phyloP scores from a whole-genome alignment of 2,113 vertebrate species.

The Theristicus caerulescens region DNA sequence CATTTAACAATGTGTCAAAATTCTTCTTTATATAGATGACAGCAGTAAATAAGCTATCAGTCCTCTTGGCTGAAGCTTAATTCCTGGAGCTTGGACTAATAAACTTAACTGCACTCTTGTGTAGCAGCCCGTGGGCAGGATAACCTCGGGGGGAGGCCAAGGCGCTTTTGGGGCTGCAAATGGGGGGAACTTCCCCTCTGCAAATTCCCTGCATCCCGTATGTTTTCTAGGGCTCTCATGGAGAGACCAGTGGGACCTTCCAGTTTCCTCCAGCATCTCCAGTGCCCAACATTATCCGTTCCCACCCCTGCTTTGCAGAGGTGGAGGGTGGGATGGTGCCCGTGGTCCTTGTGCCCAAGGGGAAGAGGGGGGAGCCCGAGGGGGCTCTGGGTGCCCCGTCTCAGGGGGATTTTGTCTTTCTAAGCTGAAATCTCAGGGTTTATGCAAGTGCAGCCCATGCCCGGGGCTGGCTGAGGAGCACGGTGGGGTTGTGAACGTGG shows the following conservation, averaged over 20 bases:
- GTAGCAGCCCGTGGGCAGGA: neutral
- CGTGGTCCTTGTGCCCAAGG: rapidly evolving
- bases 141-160: neutral
- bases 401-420: rapidly evolving
- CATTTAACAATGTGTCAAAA: slow-evolving; percentile 86
- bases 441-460: neutral
- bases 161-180: neutral
- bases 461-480: neutral
- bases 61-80: slow-evolving; percentile 70
- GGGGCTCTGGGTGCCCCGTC: neutral
- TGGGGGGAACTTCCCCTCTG: neutral
- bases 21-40: slow-evolving; percentile 81
- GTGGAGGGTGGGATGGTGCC: neutral
- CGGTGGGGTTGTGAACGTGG: rapidly evolving
- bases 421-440: neutral
- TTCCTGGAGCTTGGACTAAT: slow-evolving; percentile 65
- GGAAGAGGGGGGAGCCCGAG: neutral
- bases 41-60: slow-evolving; percentile 84
- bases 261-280: neutral
- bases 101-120: neutral
- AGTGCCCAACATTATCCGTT: neutral
- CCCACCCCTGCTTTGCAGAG: neutral
- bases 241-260: neutral
- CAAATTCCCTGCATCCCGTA: rapidly evolving
- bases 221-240: neutral